Base-by-base conservation (phyloP, 2,113 vertebrate genomes). In the Brachyistius frenatus region DNA sequence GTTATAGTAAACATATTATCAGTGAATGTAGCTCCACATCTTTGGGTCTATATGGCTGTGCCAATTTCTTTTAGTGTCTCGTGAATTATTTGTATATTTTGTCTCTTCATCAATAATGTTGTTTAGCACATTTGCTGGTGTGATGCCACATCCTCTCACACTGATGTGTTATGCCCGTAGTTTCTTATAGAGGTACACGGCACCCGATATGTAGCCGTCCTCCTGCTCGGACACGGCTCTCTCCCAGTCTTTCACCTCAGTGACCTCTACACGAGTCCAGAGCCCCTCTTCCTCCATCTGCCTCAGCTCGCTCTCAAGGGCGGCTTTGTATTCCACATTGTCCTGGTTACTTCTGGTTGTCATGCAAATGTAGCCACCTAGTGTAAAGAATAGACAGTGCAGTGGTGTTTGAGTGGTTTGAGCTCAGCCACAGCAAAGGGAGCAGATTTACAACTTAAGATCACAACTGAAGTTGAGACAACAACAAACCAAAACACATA, bases 321-420 rank as follows among this genome's bases (percentile, higher is more conserved):
- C 76, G 0, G 44, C 86, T 86, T 96, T 96, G 93, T 96, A 99
- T 0, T 31, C 73, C 58, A 87, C 31, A 80, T 98, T 99, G 0
- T 94, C 93, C 0, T 1, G 9, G 78, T 97, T 96, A 68, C 79
- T 85, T 86, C 97, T 94, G 0, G 96, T 98, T 0, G 96, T 99
- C 94, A 99, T 93, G 89, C 97, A 99, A 61, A 97, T 37, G 41
- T 93, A 93, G 4, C 97, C 97, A 3, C 97, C 97, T 98, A 79
- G 62, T 96, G 80, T 73, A 73, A 50, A 70, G 8, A 79, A 36
- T 10, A 0, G 8, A 58, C 0, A 79, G 35, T 68, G 73, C 55
- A 63, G 53, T 7, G 2, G 30, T 50, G 33, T 14, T 7, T 30
- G 2, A 47, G 13, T 14, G 35, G 13, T 23, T 23, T 23, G 23